A percentile compares a stretch with the other conserved stretches of the same genome.
phyloP scores from a whole-genome alignment of 2,888 invertebrate species.

The Lordiphosa andalusiaca region DNA sequence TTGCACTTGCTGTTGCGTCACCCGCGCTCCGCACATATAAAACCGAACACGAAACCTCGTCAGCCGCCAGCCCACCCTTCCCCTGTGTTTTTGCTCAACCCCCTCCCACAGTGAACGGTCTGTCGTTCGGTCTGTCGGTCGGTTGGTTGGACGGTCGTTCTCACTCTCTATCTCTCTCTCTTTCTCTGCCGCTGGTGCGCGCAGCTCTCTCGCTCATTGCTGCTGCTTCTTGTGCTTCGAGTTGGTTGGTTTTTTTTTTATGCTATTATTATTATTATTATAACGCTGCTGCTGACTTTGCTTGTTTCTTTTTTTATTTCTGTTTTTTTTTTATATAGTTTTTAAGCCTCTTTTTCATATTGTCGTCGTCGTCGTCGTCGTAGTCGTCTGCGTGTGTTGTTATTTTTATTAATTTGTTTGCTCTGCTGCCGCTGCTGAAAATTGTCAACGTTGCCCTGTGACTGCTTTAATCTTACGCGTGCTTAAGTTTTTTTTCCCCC shows the following conservation, averaged over 20 bases:
- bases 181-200: conserved; percentile 13
- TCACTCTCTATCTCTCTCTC: background rate
- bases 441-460: conserved; percentile 56
- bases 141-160: background rate
- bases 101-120: background rate
- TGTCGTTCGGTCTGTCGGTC: conserved; percentile 3
- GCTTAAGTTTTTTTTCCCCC: conserved; percentile 45
- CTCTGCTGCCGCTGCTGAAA: conserved; percentile 51
- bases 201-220: conserved; percentile 25
- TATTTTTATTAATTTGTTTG: conserved; percentile 76
- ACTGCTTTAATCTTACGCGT: conserved; percentile 69
- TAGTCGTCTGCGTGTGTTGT: conserved; percentile 54
- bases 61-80: conserved; percentile 23
- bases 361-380: conserved; percentile 45
- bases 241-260: conserved; percentile 61
- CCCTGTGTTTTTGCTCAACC: conserved; percentile 9
- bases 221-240: conserved; percentile 48
- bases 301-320: conserved; percentile 37
- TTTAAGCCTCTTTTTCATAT: conserved; percentile 61
- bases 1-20: conserved; percentile 73
- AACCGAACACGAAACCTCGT: conserved; percentile 48
- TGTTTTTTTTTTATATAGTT: conserved; percentile 52
- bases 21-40: conserved; percentile 48
- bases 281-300: conserved; percentile 30
- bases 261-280: conserved; percentile 67